These are phyloP conservation scores for Orchesella flavescens DNA, from an alignment of 2,888 invertebrate genomes.

Conservation along the genomic window DNA sequence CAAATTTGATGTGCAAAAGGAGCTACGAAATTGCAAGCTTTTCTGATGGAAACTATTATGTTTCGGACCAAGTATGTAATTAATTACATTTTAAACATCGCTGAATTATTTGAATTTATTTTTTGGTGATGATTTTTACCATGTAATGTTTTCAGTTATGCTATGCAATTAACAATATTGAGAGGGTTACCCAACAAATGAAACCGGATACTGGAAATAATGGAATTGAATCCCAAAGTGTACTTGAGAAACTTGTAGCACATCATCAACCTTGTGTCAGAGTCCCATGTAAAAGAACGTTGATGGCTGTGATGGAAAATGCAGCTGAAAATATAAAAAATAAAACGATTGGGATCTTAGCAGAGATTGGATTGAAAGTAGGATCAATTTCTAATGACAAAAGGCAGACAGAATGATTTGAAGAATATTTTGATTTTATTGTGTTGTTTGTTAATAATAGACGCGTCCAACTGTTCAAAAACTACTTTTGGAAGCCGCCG, in stretches of 20 bases:
- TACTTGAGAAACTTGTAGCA: constrained; percentile 81
- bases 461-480: constrained; percentile 86
- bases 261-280: constrained; percentile 83
- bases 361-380: constrained; percentile 87
- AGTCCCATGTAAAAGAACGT: constrained; percentile 85
- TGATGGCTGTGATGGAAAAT: constrained; percentile 88
- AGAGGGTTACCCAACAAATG: constrained; percentile 91
- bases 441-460: constrained; percentile 74
- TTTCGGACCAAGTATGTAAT: constrained; percentile 86
- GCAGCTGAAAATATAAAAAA: constrained; percentile 90
- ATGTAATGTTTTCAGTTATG: constrained; percentile 73
- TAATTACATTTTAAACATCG: too few relatives aligned
- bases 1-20: constrained; percentile 86
- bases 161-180: constrained; percentile 96
- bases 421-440: too few relatives aligned
- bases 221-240: constrained; percentile 82
- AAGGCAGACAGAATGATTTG: too few relatives aligned
- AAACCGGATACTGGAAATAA: constrained; percentile 89
- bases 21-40: constrained; percentile 79
- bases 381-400: constrained; percentile 39
- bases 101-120: too few relatives aligned
- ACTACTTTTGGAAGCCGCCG: constrained; percentile 87
- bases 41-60: constrained; percentile 82
- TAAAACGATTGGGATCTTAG: constrained; percentile 89
- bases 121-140: too few relatives aligned